These are phyloP conservation scores for Heliconius hewitsoni DNA, from an alignment of 1,140 invertebrate genomes.

Conservation along the genomic window DNA sequence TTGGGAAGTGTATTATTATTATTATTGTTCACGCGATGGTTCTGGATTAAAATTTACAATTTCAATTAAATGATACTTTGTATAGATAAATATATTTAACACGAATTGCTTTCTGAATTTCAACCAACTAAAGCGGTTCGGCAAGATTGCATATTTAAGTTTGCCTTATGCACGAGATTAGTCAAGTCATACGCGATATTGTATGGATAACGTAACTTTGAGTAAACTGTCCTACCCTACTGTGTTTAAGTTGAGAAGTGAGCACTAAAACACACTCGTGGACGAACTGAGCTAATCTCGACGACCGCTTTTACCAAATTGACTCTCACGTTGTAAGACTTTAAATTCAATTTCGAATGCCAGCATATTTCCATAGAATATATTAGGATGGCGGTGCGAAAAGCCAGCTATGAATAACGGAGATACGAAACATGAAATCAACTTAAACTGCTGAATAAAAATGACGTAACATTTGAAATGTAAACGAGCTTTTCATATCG, in stretches of 20 bases:
- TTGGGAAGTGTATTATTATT: too few relatives aligned
- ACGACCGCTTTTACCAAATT: conserved; percentile 29
- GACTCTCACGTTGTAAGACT: conserved; percentile 25
- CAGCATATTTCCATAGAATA: conserved; percentile 28
- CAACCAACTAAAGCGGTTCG: not conserved
- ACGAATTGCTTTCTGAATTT: not conserved
- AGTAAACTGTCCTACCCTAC: not conserved
- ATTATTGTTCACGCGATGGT: too few relatives aligned
- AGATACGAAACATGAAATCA: conserved; percentile 3
- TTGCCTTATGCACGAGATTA: not conserved
- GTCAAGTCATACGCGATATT: conserved; percentile 4
- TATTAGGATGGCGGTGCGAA: conserved; percentile 23
- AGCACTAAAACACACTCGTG: conserved; percentile 33
- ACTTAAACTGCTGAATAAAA: conserved; percentile 6
- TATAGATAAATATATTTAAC: not conserved
- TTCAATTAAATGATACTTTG: too few relatives aligned
- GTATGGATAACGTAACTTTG: conserved; percentile 22
- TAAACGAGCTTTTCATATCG: not conserved
- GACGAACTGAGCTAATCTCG: conserved; percentile 24
- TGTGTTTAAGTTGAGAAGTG: conserved; percentile 9
- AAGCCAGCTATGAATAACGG: conserved; percentile 21
- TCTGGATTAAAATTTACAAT: too few relatives aligned
- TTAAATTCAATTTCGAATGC: conserved; percentile 26
- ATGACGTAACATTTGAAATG: conserved; percentile 3
- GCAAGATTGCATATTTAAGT: not conserved